These are phyloP conservation scores for Polydrusus tereticollis DNA, from an alignment of 2,888 invertebrate genomes.

Conservation along the genomic window DNA sequence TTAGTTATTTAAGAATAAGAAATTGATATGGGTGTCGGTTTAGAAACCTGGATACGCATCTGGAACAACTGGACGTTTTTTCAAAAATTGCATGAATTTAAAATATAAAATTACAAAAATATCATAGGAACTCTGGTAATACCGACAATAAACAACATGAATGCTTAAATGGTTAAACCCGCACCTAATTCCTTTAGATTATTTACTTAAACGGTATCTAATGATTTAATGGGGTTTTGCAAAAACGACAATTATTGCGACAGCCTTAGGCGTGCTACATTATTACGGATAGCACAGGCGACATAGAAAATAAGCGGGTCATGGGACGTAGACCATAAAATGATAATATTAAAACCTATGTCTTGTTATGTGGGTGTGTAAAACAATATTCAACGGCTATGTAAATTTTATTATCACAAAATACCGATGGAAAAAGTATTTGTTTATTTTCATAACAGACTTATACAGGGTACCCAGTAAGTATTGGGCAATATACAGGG, in stretches of 20 bases:
- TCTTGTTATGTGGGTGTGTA: constrained; percentile 23
- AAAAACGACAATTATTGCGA: constrained; percentile 44
- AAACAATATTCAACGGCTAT: not conserved
- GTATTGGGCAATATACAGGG: no score
- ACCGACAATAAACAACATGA: not conserved
- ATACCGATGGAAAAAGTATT: no score
- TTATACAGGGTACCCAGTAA: no score
- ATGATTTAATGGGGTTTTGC: constrained; percentile 38
- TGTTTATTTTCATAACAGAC: no score
- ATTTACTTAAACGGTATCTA: constrained; percentile 42
- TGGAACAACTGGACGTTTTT: no score
- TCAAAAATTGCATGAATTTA: no score
- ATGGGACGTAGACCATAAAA: constrained; percentile 38
- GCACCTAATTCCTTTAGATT: constrained; percentile 26
- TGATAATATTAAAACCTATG: constrained; percentile 23
- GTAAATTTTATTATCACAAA: no score
- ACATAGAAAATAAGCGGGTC: constrained; percentile 43
- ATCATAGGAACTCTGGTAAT: not conserved
- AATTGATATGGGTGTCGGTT: no score
- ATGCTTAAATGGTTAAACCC: constrained; percentile 27
- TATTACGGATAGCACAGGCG: constrained; percentile 35
- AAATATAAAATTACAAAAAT: not conserved
- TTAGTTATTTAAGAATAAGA: no score
- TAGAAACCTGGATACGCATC: no score
- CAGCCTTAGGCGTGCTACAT: constrained; percentile 28